Evolutionary conservation across 2,888 invertebrate species (phyloP), one percentile per base, ranked within the genome.

Genomic region (Phanerotoma sp.): DNA sequence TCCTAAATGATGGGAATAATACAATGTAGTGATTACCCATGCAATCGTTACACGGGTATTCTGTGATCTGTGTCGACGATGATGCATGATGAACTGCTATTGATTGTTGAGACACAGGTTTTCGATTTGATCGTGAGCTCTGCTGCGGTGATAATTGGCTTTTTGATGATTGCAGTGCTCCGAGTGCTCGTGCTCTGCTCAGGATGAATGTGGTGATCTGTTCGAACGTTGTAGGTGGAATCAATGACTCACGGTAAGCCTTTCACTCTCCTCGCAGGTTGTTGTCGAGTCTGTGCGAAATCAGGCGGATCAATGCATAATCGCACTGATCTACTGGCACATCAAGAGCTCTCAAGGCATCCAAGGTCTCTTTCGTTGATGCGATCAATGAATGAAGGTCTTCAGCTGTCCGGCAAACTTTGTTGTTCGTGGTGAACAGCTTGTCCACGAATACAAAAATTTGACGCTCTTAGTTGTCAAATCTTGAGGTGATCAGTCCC

Each of bases 21-120:
- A 51, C 57, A 1, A 57, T 35, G n/a, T 15, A 58, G n/a, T 60
- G 60, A 1, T n/a, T 10, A 1, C 9, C 45, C 1, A 15, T 4
- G 16, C 56, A 58, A 7, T 3, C n/a, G 10, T 50, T 54, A 25
- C 56, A 56, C 2, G 9, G 44, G 6, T 40, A 48, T 10, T 18
- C 22, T 3, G 10, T 5, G 35, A 2, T 13, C 16, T 4, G 30
- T 3, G 6, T 13, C 9, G 13, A 16, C 16, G 30, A 11, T 3
- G 28, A n/a, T 11, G 18, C 16, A 20, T 3, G 25, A 18, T 4
- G 3, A 15, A 7, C 9, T 16, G 38, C 5, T 5, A 6, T 20
- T 35, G 28, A 3, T 25, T 3, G 25, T 16, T 11, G 18, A 37
- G 22, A 7, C 5, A 9, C 25, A 10, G 21, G 15, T 21, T 21